Percentiles rank a stretch among this genome's conserved stretches.
Evolutionary conservation across 2,113 vertebrate species (phyloP).

Genomic region (Neolamprologus modestus): DNA sequence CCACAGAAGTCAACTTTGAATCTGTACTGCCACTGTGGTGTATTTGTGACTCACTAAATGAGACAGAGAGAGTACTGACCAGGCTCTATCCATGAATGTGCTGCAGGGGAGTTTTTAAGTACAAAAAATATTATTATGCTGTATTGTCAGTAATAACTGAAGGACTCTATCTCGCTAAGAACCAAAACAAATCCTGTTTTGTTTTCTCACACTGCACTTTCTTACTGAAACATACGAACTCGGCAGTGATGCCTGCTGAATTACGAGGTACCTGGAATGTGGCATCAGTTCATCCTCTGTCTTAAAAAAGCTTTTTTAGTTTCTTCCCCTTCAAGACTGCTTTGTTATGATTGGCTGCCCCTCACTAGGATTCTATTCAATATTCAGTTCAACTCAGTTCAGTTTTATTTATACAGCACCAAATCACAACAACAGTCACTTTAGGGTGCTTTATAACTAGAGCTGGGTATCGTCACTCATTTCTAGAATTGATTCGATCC

Average conservation of each 20-base stretch:
- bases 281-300: not conserved
- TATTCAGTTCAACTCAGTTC: not conserved
- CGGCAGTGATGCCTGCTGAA: not conserved
- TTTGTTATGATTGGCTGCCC: not conserved
- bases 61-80: rapidly evolving
- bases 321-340: not conserved
- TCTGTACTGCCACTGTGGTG: not conserved
- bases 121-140: not conserved
- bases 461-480: no score
- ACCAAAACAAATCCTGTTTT: not conserved
- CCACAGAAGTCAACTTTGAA: not conserved
- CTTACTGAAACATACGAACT: not conserved
- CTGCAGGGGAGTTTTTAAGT: not conserved
- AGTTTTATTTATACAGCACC: not conserved
- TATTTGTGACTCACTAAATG: not conserved
- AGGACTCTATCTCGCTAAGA: not conserved
- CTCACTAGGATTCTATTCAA: not conserved
- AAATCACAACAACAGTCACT: not conserved
- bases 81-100: not conserved
- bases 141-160: not conserved
- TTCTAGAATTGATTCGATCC: no score
- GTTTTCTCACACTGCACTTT: not conserved
- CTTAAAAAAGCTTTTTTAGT: not conserved
- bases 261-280: not conserved
- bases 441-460: not conserved